Conservation (phyloP, 1,140 invertebrate species). For the Rhagoletis zephyria region DNA sequence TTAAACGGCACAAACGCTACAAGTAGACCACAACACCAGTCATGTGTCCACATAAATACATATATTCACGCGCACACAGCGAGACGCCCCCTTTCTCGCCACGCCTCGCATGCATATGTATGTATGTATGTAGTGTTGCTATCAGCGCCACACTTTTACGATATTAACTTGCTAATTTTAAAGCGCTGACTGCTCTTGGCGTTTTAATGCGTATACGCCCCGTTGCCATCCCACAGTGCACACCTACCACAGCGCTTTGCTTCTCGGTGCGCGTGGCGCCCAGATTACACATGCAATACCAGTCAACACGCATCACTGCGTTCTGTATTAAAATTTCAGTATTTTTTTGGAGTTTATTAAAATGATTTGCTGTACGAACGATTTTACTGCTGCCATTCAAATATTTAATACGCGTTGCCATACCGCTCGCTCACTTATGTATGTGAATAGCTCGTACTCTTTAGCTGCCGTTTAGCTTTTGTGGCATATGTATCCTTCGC, state of each 20-base stretch:
- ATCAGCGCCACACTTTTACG: background rate
- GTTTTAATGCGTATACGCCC: background rate
- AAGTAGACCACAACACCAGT: too few species aligned
- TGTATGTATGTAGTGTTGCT: background rate
- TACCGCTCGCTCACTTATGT: background rate
- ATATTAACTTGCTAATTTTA: conserved; percentile 14
- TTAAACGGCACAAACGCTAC: too few species aligned
- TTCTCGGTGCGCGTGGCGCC: too few species aligned
- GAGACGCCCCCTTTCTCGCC: too few species aligned
- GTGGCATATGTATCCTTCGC: too few species aligned
- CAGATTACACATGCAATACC: background rate
- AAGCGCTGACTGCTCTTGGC: background rate
- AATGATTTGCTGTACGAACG: conserved; percentile 27
- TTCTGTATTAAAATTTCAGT: conserved; percentile 22
- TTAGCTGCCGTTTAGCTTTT: too few species aligned
- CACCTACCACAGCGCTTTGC: too few species aligned
- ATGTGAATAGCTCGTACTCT: too few species aligned
- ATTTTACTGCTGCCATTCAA: background rate
- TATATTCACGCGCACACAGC: too few species aligned
- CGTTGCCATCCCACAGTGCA: too few species aligned
- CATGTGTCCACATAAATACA: too few species aligned
- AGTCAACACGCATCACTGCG: background rate
- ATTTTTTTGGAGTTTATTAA: conserved; percentile 28
- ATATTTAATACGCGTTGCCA: background rate
- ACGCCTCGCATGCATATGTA: too few species aligned